Conservation (phyloP, 2,888 invertebrate genomes). For the Anagyrus pseudococci region DNA sequence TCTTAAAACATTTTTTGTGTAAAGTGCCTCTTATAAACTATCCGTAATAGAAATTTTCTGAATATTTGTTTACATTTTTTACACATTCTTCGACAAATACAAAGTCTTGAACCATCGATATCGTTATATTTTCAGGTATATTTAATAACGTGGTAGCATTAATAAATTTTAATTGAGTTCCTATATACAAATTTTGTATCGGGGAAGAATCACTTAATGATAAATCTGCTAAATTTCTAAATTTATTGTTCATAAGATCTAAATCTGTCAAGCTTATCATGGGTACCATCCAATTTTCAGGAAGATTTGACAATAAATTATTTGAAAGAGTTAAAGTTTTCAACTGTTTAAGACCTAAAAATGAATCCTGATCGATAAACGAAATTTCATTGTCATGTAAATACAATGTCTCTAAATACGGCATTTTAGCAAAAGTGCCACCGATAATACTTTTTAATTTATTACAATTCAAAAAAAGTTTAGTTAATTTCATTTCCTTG, state of each 20-base stretch:
- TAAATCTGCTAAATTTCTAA: conserved; percentile 10
- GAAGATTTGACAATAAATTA: conserved; percentile 14
- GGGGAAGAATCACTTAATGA: conserved; percentile 4
- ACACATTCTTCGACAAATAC: conserved; percentile 1
- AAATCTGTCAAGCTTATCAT: conserved; percentile 14
- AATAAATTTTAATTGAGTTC: conserved; percentile 10
- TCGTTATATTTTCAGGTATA: conserved; percentile 20
- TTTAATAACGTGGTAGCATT: neutral
- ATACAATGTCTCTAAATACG: conserved; percentile 10
- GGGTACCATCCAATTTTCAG: conserved; percentile 11
- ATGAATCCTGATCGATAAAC: conserved; percentile 11
- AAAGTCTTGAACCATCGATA: neutral
- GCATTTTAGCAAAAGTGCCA: conserved; percentile 7
- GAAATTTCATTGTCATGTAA: conserved; percentile 24
- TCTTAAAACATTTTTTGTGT: no score
- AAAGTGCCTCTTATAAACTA: no score
- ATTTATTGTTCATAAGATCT: conserved; percentile 19
- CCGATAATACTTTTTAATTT: conserved; percentile 10
- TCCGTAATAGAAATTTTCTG: neutral
- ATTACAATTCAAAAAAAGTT: conserved; percentile 18
- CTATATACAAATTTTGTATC: conserved; percentile 14
- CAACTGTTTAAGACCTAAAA: conserved; percentile 9
- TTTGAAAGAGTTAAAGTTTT: conserved; percentile 20
- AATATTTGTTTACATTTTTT: neutral
- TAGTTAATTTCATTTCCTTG: conserved; percentile 1